phyloP scores from a whole-genome alignment of 2,113 vertebrate genomes.

The Nestor notabilis region DNA sequence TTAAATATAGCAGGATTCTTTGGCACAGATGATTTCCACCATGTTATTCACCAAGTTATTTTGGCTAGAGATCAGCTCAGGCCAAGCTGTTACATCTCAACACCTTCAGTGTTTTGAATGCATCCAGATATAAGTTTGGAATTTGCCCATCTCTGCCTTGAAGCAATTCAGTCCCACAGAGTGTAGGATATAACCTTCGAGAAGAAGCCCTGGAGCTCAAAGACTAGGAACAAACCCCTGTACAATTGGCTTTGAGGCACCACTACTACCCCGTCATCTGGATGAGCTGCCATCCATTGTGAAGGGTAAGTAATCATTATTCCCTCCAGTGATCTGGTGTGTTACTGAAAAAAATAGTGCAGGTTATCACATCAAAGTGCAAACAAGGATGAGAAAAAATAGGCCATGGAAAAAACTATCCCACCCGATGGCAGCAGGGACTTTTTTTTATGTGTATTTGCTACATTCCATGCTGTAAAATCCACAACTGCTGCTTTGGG shows the following conservation, averaged over 20 bases:
- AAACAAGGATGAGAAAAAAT: not conserved
- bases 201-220: not conserved
- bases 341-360: not conserved
- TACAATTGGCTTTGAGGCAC: not conserved
- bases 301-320: not conserved
- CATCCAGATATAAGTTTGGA: not conserved
- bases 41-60: slow-evolving; percentile 23
- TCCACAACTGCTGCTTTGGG: not conserved
- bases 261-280: not conserved
- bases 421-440: not conserved
- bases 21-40: slow-evolving; percentile 39
- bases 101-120: slow-evolving; percentile 31
- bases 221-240: not conserved
- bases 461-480: not conserved
- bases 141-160: not conserved
- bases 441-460: not conserved
- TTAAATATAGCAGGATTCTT: slow-evolving; percentile 36
- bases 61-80: slow-evolving; percentile 47
- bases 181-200: not conserved
- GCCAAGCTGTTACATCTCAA: slow-evolving; percentile 54
- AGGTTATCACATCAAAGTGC: not conserved
- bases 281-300: not conserved
- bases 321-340: not conserved
- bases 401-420: not conserved
- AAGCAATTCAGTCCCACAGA: not conserved